phyloP scores from a whole-genome alignment of 2,888 invertebrate species.

The Tortrix viridana region DNA sequence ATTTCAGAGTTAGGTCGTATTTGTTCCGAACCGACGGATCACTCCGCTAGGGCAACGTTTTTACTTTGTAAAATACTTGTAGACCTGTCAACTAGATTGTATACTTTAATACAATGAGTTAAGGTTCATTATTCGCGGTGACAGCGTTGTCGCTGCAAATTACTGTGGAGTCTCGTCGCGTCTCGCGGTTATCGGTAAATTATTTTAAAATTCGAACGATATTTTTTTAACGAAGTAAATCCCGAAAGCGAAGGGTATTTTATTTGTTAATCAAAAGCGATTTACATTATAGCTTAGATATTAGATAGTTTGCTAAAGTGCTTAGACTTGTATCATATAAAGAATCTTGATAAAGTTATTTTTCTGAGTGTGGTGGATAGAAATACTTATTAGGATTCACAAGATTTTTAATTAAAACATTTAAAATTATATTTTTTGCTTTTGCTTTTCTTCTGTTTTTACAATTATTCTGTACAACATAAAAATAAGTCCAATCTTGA shows the following conservation, averaged over 20 bases:
- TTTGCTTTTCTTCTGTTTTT: too few species aligned
- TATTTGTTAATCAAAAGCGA: background rate
- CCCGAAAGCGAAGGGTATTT: background rate
- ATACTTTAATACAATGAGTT: background rate
- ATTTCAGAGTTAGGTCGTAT: too few species aligned
- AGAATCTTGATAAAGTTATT: too few species aligned
- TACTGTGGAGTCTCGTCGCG: background rate
- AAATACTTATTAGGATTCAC: too few species aligned
- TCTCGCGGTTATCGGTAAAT: conserved; percentile 1
- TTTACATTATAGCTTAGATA: too few species aligned
- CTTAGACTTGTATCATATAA: too few species aligned
- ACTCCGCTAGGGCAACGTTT: conserved; percentile 3
- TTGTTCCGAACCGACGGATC: background rate
- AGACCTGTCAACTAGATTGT: background rate
- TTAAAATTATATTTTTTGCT: too few species aligned
- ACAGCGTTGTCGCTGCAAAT: background rate
- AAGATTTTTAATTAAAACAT: too few species aligned
- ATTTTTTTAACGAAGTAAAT: background rate
- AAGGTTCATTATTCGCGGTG: background rate
- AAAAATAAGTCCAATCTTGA: too few species aligned
- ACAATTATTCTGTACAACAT: too few species aligned
- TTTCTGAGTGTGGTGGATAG: too few species aligned
- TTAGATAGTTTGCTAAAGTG: too few species aligned
- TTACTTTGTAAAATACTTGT: conserved; percentile 4
- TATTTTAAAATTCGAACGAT: background rate